Percentiles rank a stretch among this genome's conserved stretches.
Evolutionary conservation across 2,888 invertebrate species (phyloP).

Genomic region (Noctua janthe): DNA sequence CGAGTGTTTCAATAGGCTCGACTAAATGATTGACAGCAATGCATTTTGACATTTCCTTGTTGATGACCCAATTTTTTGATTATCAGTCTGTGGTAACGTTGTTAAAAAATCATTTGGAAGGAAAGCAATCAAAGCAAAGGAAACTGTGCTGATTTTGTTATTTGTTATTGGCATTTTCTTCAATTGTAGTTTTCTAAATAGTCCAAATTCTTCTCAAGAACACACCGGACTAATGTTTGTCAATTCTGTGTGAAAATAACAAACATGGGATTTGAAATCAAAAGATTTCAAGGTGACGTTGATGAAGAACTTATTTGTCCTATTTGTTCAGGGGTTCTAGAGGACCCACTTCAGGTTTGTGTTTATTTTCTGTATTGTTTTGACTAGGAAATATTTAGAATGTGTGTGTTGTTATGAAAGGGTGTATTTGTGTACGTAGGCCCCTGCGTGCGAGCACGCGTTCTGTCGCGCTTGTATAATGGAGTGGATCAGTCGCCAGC

Average conservation of each 20-base stretch:
- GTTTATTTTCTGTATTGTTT: slow-evolving; percentile 26
- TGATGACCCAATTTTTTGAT: background rate
- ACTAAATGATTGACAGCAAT: slow-evolving; percentile 44
- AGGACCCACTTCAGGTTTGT: slow-evolving; percentile 97
- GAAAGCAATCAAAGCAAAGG: slow-evolving; percentile 46
- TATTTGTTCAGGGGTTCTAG: slow-evolving; percentile 98
- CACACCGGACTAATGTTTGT: slow-evolving; percentile 74
- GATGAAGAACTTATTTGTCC: slow-evolving; percentile 99
- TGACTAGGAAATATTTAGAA: slow-evolving; percentile 27
- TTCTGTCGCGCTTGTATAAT: slow-evolving; percentile 98
- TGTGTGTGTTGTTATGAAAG: slow-evolving; percentile 25
- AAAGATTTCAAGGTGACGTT: slow-evolving; percentile 98
- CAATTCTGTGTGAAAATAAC: slow-evolving; percentile 72
- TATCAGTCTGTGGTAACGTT: slow-evolving; percentile 52
- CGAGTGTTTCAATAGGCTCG: slow-evolving; percentile 1
- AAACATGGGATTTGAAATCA: slow-evolving; percentile 98
- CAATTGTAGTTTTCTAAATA: slow-evolving; percentile 68
- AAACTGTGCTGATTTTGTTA: slow-evolving; percentile 62
- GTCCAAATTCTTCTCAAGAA: slow-evolving; percentile 55
- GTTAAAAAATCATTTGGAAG: slow-evolving; percentile 45
- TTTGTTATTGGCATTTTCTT: slow-evolving; percentile 75
- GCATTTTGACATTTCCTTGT: slow-evolving; percentile 32
- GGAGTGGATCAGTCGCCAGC: slow-evolving; percentile 98
- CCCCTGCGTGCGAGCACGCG: slow-evolving; percentile 98
- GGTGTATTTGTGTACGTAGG: slow-evolving; percentile 88